phyloP scores from a whole-genome alignment of 2,113 vertebrate species.

The Chauna torquata region DNA sequence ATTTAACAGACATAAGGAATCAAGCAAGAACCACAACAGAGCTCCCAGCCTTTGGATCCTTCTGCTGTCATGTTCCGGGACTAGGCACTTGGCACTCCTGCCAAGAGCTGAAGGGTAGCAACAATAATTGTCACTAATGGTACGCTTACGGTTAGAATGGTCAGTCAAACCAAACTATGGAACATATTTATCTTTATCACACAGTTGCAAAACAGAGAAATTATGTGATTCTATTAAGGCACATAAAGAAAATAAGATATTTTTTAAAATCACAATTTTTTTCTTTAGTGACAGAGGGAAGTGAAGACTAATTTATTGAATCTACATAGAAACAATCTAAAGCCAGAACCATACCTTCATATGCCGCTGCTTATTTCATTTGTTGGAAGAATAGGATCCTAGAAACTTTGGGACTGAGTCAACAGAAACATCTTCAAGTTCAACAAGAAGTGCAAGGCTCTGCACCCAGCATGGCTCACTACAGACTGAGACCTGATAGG shows the following conservation, averaged over 20 bases:
- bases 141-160: background rate
- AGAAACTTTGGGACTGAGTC: background rate
- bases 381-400: background rate
- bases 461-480: accelerated
- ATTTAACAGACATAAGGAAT: background rate
- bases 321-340: background rate
- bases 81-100: background rate
- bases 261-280: background rate
- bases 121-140: background rate
- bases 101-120: background rate
- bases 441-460: background rate
- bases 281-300: background rate
- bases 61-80: background rate
- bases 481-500: background rate
- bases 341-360: background rate
- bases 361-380: accelerated
- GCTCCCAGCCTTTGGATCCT: background rate
- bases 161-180: background rate
- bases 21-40: background rate
- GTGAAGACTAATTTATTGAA: background rate
- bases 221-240: background rate
- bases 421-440: background rate
- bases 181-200: background rate
- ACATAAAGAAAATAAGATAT: background rate
- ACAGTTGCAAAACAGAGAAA: background rate